phyloP scores from a whole-genome alignment of 2,888 invertebrate species.

The Epicampocera succincta region DNA sequence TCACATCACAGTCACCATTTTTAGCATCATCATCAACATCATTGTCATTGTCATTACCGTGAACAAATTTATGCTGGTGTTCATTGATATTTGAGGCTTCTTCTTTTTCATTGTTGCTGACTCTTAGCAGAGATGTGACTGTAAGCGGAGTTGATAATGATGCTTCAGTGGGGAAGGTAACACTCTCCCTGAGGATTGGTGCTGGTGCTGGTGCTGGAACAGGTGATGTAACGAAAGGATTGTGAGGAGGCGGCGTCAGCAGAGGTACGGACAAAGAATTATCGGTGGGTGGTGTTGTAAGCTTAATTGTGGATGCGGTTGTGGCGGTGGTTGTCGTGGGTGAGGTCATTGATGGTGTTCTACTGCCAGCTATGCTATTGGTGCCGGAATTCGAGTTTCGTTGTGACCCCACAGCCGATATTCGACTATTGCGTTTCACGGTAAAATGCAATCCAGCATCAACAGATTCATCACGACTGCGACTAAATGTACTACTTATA shows the following conservation, averaged over 20 bases:
- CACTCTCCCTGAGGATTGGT: constrained; percentile 30
- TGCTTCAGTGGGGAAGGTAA: constrained; percentile 68
- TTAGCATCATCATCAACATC: constrained; percentile 65
- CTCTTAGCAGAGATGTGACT: constrained; percentile 75
- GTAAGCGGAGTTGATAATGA: constrained; percentile 75
- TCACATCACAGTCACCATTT: constrained; percentile 71
- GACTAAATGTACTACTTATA: constrained; percentile 72
- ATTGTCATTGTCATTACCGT: constrained; percentile 26
- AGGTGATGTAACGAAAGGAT: constrained; percentile 18
- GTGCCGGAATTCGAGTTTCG: constrained; percentile 71
- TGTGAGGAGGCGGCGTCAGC: constrained; percentile 41
- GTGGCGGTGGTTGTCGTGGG: constrained; percentile 69
- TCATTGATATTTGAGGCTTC: constrained; percentile 59
- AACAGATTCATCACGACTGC: constrained; percentile 70
- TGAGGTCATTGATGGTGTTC: constrained; percentile 74
- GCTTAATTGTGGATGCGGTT: constrained; percentile 67
- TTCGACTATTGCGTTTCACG: constrained; percentile 60
- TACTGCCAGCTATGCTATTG: constrained; percentile 72
- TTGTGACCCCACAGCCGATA: constrained; percentile 56
- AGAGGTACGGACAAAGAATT: constrained; percentile 48
- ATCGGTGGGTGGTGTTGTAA: constrained; percentile 66
- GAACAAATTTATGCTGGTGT: constrained; percentile 72
- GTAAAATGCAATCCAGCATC: constrained; percentile 58
- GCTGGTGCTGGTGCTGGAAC: constrained; percentile 60
- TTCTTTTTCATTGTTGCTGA: constrained; percentile 74